Percentiles rank a stretch among this genome's conserved stretches.
Conservation (phyloP, 2,888 invertebrate species). For the Nymphalis urticae region DNA sequence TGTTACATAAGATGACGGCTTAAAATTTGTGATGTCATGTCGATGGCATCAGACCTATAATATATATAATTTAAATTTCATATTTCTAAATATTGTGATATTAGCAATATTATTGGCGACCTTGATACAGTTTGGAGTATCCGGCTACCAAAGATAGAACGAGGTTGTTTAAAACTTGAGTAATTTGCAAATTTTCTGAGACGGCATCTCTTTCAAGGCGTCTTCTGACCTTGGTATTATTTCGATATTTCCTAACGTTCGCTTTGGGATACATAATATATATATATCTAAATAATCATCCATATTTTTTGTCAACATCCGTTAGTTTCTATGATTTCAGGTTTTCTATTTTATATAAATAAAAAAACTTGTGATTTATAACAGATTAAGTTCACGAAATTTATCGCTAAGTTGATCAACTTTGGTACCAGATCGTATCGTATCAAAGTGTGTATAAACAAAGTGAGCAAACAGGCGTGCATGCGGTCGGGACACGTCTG, state of each 20-base stretch:
- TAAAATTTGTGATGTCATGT: slow-evolving; percentile 60
- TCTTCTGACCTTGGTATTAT: slow-evolving; percentile 21
- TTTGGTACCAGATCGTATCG: slow-evolving; percentile 24
- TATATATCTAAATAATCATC: neutral
- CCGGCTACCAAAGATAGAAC: slow-evolving; percentile 8
- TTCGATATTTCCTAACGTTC: neutral
- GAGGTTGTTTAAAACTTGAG: slow-evolving; percentile 22
- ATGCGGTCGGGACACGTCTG: slow-evolving; percentile 18
- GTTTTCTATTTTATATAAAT: neutral
- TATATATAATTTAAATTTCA: neutral
- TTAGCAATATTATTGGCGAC: slow-evolving; percentile 13
- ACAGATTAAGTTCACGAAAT: slow-evolving; percentile 1
- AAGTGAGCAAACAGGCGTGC: slow-evolving; percentile 24
- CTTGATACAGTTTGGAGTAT: slow-evolving; percentile 22
- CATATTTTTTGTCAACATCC: too few species aligned
- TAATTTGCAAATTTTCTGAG: slow-evolving; percentile 21
- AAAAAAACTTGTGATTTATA: neutral
- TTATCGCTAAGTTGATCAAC: slow-evolving; percentile 10
- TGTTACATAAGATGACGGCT: slow-evolving; percentile 70
- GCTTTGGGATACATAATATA: neutral
- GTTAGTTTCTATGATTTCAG: too few species aligned
- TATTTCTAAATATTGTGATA: slow-evolving; percentile 20
- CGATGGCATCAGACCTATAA: slow-evolving; percentile 41
- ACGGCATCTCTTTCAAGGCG: slow-evolving; percentile 15
- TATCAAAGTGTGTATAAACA: slow-evolving; percentile 18